phyloP scores from a whole-genome alignment of 1,140 invertebrate species.

The Paramacrobiotus metropolitanus region DNA sequence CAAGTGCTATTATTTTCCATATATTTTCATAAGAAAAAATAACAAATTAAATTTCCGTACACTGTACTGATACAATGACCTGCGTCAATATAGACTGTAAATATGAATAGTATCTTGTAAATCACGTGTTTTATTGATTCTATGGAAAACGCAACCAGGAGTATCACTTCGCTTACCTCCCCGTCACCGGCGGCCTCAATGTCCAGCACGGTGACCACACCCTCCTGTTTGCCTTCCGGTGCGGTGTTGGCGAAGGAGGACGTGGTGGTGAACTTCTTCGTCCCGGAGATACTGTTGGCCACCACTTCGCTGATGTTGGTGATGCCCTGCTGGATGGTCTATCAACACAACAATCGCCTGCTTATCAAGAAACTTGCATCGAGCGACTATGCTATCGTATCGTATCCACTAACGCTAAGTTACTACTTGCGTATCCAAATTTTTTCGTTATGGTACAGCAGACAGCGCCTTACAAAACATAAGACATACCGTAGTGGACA shows the following conservation, averaged over 20 bases:
- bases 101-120: no score
- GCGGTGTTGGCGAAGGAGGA: constrained; percentile 16
- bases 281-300: constrained; percentile 58
- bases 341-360: constrained; percentile 11
- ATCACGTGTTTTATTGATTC: no score
- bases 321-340: constrained; percentile 28
- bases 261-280: constrained; percentile 17
- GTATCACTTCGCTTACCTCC: constrained; percentile 14
- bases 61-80: no score
- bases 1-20: constrained; percentile 8
- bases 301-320: constrained; percentile 73
- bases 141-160: no score
- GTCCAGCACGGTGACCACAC: constrained; percentile 67
- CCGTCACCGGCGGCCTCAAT: constrained; percentile 28
- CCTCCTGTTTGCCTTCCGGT: constrained; percentile 35
- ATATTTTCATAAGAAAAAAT: constrained; percentile 4
- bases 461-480: no score
- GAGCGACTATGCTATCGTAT: no score
- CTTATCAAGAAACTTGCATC: no score
- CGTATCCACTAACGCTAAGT: no score
- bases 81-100: no score
- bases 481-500: no score
- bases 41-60: no score
- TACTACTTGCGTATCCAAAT: constrained; percentile 1
- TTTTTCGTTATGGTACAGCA: no score